A percentile compares a stretch with the other conserved stretches of the same genome.
phyloP scores from a whole-genome alignment of 2,113 vertebrate species.

The Ascaphus truei region DNA sequence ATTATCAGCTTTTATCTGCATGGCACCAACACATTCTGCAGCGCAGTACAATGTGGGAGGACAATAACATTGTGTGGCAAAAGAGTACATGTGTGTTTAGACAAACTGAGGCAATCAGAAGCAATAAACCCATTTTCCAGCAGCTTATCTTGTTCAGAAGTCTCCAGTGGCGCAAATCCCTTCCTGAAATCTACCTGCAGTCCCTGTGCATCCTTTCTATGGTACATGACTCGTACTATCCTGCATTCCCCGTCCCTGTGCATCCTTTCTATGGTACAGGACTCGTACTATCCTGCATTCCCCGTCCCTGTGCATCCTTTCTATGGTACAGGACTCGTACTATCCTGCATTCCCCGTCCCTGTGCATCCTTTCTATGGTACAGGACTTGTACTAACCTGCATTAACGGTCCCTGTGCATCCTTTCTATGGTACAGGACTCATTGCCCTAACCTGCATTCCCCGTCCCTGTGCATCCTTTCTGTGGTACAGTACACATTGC shows the following conservation, averaged over 20 bases:
- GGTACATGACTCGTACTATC: constrained; percentile 6
- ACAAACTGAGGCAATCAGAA: too few relatives aligned
- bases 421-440: neutral
- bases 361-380: neutral
- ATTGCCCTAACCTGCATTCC: constrained; percentile 19
- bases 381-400: constrained; percentile 24
- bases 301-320: neutral
- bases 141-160: neutral
- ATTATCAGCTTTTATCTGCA: too few relatives aligned
- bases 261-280: neutral
- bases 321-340: neutral
- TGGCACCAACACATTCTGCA: too few relatives aligned
- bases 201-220: neutral
- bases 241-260: neutral
- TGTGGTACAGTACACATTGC: neutral
- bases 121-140: neutral
- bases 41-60: too few relatives aligned
- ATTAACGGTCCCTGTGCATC: neutral
- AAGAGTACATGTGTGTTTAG: too few relatives aligned
- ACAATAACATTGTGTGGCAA: too few relatives aligned
- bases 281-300: constrained; percentile 20
- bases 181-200: neutral
- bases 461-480: neutral
- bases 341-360: constrained; percentile 17
- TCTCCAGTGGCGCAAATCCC: neutral